phyloP scores from a whole-genome alignment of 2,888 invertebrate species.

The Elysia crispata region DNA sequence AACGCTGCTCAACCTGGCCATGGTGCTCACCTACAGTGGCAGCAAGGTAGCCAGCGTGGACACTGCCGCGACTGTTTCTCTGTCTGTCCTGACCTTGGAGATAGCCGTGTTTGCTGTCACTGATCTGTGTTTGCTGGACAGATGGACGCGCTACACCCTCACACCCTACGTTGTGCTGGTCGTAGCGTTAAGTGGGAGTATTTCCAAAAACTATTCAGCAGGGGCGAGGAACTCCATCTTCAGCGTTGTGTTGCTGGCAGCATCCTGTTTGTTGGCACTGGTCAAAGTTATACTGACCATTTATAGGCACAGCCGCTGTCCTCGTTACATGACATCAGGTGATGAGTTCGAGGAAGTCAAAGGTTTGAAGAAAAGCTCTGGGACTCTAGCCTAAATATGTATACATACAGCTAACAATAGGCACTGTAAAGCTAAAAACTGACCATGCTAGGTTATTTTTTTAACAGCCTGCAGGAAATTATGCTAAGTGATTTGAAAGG shows the following conservation, averaged over 20 bases:
- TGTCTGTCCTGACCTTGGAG: conserved; percentile 62
- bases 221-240: conserved; percentile 64
- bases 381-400: not conserved
- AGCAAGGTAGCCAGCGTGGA: conserved; percentile 38
- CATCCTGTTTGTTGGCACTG: conserved; percentile 48
- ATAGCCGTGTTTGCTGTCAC: conserved; percentile 66
- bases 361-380: not conserved
- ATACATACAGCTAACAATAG: too few relatives aligned
- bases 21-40: conserved; percentile 62
- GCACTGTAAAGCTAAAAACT: too few relatives aligned
- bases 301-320: conserved; percentile 51
- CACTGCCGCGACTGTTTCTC: conserved; percentile 61
- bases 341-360: not conserved
- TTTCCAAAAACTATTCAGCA: conserved; percentile 63
- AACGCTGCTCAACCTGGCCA: conserved; percentile 69
- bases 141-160: conserved; percentile 71
- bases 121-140: conserved; percentile 69
- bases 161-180: conserved; percentile 72
- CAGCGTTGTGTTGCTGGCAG: conserved; percentile 60
- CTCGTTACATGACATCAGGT: not conserved
- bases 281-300: conserved; percentile 54
- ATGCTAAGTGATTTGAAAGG: too few relatives aligned
- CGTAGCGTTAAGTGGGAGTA: conserved; percentile 67
- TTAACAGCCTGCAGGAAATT: too few relatives aligned
- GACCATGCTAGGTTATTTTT: too few relatives aligned